Percentiles rank a stretch among this genome's conserved stretches.
Conservation (phyloP, 2,113 vertebrate genomes). For the Ptychochromis oligacanthus region DNA sequence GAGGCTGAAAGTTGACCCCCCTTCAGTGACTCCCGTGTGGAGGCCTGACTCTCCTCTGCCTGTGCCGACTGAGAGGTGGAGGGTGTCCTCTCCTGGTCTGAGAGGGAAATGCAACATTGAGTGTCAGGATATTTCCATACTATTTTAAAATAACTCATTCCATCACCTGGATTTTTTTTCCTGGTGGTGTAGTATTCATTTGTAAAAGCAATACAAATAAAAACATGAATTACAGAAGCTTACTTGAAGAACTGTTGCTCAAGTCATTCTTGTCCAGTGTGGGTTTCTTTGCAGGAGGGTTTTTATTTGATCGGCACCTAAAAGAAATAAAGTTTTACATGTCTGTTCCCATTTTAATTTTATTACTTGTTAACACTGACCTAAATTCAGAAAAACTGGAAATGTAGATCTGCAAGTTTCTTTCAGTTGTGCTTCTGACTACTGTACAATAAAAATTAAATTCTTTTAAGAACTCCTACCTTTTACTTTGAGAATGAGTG, state of each 20-base stretch:
- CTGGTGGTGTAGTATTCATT: not conserved
- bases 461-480: slow-evolving; percentile 60
- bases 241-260: slow-evolving; percentile 53
- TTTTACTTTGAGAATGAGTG: slow-evolving; percentile 79
- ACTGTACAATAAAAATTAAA: not conserved
- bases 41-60: not conserved
- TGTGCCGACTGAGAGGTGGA: slow-evolving; percentile 38
- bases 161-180: not conserved
- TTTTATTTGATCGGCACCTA: slow-evolving; percentile 63
- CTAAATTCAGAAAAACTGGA: not conserved
- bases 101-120: slow-evolving; percentile 42
- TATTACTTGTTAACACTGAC: not conserved
- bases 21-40: slow-evolving; percentile 20
- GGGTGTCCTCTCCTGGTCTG: slow-evolving; percentile 70
- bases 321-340: not conserved
- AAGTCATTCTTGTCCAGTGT: slow-evolving; percentile 1
- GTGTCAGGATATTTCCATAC: not conserved
- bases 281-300: slow-evolving; percentile 50
- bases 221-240: not conserved
- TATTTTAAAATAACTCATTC: not conserved
- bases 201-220: not conserved
- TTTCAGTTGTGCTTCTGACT: not conserved
- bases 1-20: slow-evolving; percentile 23
- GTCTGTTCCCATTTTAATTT: not conserved
- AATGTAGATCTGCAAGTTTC: not conserved